These are phyloP conservation scores for Diuraphis noxia DNA, from an alignment of 1,140 invertebrate genomes.

Conservation along the genomic window DNA sequence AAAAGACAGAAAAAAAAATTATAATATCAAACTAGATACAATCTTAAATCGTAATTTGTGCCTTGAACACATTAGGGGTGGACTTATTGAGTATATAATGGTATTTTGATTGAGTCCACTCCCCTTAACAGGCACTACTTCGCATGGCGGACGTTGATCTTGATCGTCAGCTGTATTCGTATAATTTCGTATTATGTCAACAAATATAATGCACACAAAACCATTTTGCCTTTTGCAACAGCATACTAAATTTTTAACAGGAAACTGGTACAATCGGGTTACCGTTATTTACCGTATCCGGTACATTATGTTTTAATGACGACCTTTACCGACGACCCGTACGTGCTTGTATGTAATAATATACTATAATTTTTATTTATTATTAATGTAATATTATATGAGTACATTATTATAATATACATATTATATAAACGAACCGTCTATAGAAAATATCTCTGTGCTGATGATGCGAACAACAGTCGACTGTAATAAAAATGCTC, in stretches of 20 bases:
- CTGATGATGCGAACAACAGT: neutral
- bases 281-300: neutral
- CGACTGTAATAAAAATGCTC: neutral
- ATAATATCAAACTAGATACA: neutral
- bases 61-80: neutral
- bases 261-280: neutral
- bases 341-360: neutral
- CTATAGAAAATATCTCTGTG: neutral
- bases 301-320: slow-evolving; percentile 9
- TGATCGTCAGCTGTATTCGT: neutral
- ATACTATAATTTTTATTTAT: too few species aligned
- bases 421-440: neutral
- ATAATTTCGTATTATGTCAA: slow-evolving; percentile 2
- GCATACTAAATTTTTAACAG: neutral
- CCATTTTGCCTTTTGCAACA: neutral
- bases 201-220: neutral
- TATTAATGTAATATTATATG: too few species aligned
- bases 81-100: neutral
- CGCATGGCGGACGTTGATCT: neutral
- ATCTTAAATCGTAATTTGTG: neutral
- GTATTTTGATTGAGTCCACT: neutral
- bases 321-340: neutral
- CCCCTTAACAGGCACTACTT: neutral
- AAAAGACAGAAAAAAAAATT: neutral
- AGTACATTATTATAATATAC: neutral